Evolutionary conservation across 2,113 vertebrate genomes (phyloP).

Genomic region (Daboia siamensis): DNA sequence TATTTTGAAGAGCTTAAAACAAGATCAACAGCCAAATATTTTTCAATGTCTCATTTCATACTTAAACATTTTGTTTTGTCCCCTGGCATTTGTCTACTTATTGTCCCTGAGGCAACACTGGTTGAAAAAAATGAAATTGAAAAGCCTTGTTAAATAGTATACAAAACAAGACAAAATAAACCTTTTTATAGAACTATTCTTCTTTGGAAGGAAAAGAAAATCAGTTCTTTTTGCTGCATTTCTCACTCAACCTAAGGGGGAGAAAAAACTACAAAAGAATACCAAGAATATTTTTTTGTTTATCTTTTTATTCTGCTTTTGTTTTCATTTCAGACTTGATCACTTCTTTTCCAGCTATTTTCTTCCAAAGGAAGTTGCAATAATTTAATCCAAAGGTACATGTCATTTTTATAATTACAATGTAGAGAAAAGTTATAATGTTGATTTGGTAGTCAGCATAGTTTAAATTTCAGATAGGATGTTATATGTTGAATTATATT

Average conservation of each 20-base stretch:
- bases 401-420: neutral
- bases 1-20: conserved; percentile 29
- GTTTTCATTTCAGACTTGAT: neutral
- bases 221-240: conserved; percentile 17
- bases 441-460: neutral
- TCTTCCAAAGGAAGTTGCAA: neutral
- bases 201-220: conserved; percentile 53
- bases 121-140: conserved; percentile 70
- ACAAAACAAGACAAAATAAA: conserved; percentile 32
- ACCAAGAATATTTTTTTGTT: neutral
- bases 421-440: neutral
- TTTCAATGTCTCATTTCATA: conserved; percentile 66
- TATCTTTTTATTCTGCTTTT: too few species aligned
- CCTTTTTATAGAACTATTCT: conserved; percentile 53
- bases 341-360: neutral
- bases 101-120: conserved; percentile 62
- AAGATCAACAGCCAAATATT: conserved; percentile 51
- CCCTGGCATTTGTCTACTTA: conserved; percentile 66
- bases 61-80: conserved; percentile 72
- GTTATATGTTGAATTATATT: neutral
- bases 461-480: neutral
- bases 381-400: neutral
- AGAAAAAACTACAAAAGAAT: conserved; percentile 30
- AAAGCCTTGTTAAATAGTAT: conserved; percentile 67
- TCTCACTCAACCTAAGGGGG: neutral